These are phyloP conservation scores for Turnix velox DNA, from an alignment of 2,113 vertebrate genomes.

Conservation along the genomic window DNA sequence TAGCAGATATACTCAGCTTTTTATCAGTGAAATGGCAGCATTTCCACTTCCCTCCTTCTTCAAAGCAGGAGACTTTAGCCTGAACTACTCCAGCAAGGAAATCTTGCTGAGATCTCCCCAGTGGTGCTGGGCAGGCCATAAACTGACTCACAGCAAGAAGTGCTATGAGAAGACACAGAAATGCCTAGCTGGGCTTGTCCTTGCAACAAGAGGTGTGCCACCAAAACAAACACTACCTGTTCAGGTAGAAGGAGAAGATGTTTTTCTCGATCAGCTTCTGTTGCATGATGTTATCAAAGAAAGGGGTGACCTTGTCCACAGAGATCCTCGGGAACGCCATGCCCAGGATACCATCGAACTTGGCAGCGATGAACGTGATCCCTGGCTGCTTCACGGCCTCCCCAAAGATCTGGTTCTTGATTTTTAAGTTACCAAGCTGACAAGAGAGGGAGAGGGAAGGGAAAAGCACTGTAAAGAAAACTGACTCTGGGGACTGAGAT, in stretches of 20 bases:
- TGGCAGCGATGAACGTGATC: conserved; percentile 86
- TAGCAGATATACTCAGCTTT: neutral
- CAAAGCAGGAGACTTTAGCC: neutral
- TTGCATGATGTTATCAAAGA: conserved; percentile 90
- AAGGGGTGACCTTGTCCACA: conserved; percentile 79
- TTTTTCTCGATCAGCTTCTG: conserved; percentile 87
- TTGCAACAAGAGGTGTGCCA: neutral
- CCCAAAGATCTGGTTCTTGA: conserved; percentile 83
- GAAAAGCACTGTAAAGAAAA: neutral
- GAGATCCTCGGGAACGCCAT: conserved; percentile 88
- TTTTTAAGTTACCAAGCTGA: conserved; percentile 69
- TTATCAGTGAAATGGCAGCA: neutral
- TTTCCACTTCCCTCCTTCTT: neutral
- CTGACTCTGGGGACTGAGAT: neutral
- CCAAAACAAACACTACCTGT: conserved; percentile 78
- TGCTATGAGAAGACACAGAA: neutral
- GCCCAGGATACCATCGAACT: conserved; percentile 95
- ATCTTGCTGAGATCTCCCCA: neutral
- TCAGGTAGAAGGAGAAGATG: conserved; percentile 94
- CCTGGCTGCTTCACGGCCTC: conserved; percentile 93
- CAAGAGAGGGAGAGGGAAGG: neutral
- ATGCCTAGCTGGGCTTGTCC: neutral
- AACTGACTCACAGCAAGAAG: neutral
- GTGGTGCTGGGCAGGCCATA: accelerated
- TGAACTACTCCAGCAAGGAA: neutral